phyloP scores from a whole-genome alignment of 2,113 vertebrate genomes.

The Crotalus horridus region DNA sequence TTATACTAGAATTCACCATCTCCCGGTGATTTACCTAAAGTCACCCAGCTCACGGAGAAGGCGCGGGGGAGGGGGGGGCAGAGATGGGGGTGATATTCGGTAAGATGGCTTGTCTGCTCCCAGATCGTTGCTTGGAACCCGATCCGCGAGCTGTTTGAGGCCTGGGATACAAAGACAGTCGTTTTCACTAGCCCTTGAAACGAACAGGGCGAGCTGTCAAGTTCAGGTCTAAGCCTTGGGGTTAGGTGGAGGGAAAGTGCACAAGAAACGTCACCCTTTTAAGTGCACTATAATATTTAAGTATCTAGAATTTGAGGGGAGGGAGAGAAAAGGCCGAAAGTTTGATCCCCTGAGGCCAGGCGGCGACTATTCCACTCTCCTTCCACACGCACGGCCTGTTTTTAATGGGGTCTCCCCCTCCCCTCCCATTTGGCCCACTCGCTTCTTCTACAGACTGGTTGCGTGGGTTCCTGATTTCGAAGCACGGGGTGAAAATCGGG shows the following conservation, averaged over 20 bases:
- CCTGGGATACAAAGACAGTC: background rate
- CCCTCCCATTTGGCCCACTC: background rate
- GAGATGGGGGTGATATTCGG: background rate
- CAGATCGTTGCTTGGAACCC: background rate
- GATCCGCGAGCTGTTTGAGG: background rate
- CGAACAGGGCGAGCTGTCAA: too few relatives aligned
- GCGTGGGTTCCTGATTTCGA: background rate
- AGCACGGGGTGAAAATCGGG: too few relatives aligned
- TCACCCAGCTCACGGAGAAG: slow-evolving; percentile 38
- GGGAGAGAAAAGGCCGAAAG: background rate
- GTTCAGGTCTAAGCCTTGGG: background rate
- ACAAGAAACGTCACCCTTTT: background rate
- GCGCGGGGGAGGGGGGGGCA: rapidly evolving
- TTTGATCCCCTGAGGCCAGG: background rate
- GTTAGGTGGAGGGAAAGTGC: background rate
- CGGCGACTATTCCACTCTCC: background rate
- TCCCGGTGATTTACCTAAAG: background rate
- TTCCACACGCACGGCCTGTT: too few relatives aligned
- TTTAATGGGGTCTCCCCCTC: background rate
- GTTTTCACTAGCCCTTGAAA: background rate
- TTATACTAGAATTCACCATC: background rate
- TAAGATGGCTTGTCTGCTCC: too few relatives aligned
- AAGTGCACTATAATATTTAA: background rate
- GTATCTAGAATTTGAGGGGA: background rate
- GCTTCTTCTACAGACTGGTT: background rate